Conservation (phyloP, 2,888 invertebrate genomes). For the Agriopis marginaria region DNA sequence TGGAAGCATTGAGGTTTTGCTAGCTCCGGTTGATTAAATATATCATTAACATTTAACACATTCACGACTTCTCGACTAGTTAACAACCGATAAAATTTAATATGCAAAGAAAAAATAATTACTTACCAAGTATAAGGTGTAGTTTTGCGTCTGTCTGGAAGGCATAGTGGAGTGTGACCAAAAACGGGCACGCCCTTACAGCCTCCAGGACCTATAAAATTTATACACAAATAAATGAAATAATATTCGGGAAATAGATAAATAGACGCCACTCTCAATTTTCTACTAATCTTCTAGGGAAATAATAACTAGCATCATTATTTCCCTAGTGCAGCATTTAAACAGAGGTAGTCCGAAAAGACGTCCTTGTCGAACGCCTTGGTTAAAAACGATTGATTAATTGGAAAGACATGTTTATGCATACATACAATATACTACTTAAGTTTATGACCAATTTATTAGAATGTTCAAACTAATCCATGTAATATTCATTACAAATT, state of each 20-base stretch:
- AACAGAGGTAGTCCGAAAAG: conserved; percentile 32
- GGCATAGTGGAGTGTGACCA: conserved; percentile 98
- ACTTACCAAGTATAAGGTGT: conserved; percentile 97
- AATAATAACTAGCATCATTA: conserved; percentile 4
- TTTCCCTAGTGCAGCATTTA: background rate
- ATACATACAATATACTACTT: conserved; percentile 7
- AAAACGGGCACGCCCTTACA: conserved; percentile 97
- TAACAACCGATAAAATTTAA: too few relatives aligned
- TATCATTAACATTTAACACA: background rate
- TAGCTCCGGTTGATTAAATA: background rate
- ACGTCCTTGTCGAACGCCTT: conserved; percentile 42
- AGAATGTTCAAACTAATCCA: conserved; percentile 7
- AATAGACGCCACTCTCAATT: conserved; percentile 26
- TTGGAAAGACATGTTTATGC: conserved; percentile 4
- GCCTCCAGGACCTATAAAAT: conserved; percentile 93
- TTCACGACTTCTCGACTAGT: background rate
- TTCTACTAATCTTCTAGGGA: conserved; percentile 1
- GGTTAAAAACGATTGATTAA: conserved; percentile 5
- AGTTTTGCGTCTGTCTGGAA: conserved; percentile 99
- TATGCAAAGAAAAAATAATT: conserved; percentile 23
- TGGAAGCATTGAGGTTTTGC: background rate
- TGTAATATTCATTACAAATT: conserved; percentile 29
- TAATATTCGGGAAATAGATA: background rate
- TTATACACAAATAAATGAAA: conserved; percentile 20
- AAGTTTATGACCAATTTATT: conserved; percentile 15